Percentiles rank a stretch among this genome's conserved stretches.
Evolutionary conservation across 2,797 vertebrate genomes (phyloP).

Genomic region (Eulemur albifrons): DNA sequence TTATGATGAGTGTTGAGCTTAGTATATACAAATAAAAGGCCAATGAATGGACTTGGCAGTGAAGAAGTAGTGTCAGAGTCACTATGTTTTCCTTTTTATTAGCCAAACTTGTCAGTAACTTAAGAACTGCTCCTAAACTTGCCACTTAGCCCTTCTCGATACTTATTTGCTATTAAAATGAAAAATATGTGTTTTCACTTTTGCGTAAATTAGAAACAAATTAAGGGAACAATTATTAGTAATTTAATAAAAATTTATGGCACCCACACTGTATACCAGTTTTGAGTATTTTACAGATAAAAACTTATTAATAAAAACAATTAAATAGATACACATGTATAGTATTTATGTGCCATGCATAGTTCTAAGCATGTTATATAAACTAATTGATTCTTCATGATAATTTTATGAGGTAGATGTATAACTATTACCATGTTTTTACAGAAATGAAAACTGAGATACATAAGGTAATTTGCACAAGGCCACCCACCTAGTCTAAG

Average conservation of each 20-base stretch:
- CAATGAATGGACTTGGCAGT: background rate
- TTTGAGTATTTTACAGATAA: constrained; percentile 3
- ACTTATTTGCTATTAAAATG: constrained; percentile 5
- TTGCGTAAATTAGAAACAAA: background rate
- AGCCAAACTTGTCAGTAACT: background rate
- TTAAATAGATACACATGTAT: background rate
- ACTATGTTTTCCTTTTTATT: constrained; percentile 15
- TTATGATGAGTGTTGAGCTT: background rate
- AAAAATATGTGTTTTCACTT: background rate
- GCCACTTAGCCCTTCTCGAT: background rate
- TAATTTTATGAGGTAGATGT: background rate
- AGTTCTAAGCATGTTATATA: constrained; percentile 12
- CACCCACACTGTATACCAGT: background rate
- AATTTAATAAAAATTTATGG: background rate
- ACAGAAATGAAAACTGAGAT: background rate
- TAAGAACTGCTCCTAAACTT: constrained; percentile 1
- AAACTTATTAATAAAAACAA: constrained; percentile 42
- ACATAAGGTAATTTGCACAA: background rate
- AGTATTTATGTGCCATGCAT: background rate
- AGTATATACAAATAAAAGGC: background rate
- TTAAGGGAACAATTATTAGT: background rate
- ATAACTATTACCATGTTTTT: background rate
- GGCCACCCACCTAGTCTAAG: background rate
- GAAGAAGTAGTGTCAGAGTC: background rate
- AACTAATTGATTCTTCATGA: background rate